Percentiles rank a stretch among this genome's conserved stretches.
These are phyloP conservation scores for Andrena flavipes DNA, from an alignment of 2,888 invertebrate genomes.

Conservation along the genomic window DNA sequence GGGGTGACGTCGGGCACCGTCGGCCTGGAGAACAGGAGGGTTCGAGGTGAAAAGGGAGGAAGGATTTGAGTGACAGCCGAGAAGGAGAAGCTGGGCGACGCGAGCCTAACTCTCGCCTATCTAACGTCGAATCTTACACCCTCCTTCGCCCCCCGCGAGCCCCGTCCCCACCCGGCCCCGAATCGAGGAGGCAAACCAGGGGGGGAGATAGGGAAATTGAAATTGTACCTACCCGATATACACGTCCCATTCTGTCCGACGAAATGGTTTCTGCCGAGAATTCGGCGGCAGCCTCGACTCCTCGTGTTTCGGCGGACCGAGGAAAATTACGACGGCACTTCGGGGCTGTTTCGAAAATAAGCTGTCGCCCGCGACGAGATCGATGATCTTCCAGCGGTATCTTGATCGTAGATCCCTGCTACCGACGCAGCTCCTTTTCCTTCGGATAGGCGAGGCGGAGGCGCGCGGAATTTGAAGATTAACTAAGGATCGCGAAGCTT, in stretches of 20 bases:
- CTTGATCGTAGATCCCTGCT: not conserved
- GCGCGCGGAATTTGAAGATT: not conserved
- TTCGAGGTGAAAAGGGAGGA: conserved; percentile 69
- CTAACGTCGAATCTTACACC: conserved; percentile 76
- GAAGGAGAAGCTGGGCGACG: conserved; percentile 79
- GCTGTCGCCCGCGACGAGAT: conserved; percentile 15
- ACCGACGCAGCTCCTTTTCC: not conserved
- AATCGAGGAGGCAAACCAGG: conserved; percentile 61
- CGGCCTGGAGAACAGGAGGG: conserved; percentile 52
- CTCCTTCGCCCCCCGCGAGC: conserved; percentile 35
- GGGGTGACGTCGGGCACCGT: conserved; percentile 57
- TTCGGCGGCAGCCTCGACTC: not conserved
- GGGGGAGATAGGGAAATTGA: conserved; percentile 81
- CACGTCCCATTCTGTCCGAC: conserved; percentile 60
- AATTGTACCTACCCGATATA: conserved; percentile 76
- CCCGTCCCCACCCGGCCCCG: conserved; percentile 16
- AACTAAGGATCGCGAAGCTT: not conserved
- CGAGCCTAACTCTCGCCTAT: conserved; percentile 75
- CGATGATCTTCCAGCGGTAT: conserved; percentile 5
- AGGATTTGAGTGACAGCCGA: conserved; percentile 82
- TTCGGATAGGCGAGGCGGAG: not conserved
- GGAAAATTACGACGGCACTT: conserved; percentile 20
- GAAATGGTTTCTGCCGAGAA: conserved; percentile 53
- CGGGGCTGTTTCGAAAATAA: not conserved
- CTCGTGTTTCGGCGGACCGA: conserved; percentile 22